Base-by-base conservation (phyloP, 92 coral and sea anemone genomes). In the Zoanthus sansibaricus region DNA sequence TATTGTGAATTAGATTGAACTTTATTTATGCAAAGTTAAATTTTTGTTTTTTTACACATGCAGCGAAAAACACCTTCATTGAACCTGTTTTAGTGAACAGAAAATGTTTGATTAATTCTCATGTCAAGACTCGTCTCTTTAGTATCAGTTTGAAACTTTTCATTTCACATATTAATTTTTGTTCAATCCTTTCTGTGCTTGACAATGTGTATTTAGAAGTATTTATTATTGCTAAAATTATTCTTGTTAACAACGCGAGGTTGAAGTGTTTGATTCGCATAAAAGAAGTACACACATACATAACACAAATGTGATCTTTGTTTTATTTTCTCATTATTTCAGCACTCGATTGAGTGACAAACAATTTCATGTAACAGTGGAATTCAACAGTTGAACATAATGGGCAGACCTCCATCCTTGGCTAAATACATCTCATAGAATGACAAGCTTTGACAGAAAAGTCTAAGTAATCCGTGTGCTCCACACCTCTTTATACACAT, bases 211-310 rank as follows among this genome's bases (percentile, higher is more conserved):
- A 74, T 69, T 58, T 78, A 78, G 37, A 78, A 37, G 70, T 58
- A 80, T 80, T 80, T 80, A 66, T 64, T 59, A 45, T 72, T 47
- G 12, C 54, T 66, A 20, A 37, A 21, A 37, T 71, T 9, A 37
- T 72, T 66, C 20, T 64, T 80, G 85, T 80, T 66, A 80, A 80
- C 42, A 66, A 80, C 74, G 66, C 85, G 85, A 79, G 74, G 74
- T 66, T 64, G 30, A 62, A 80, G 75, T 80, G 74, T 80, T 80
- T 80, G 62, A 80, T 45, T 47, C 66, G 45, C 74, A 80, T 66
- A 64, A 56, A 66, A 66, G 10, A 80, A 64, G 45, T 10, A n/a
- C n/a, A 33, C 6, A 49, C 54, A 49, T 80, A 47, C 62, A 80
- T 45, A 67, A 80, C 85, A 64, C 42, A 46, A 66, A 47, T 80